Conservation (phyloP, 35 echinoderm and acorn worm species). For the Ptychodera flava region DNA sequence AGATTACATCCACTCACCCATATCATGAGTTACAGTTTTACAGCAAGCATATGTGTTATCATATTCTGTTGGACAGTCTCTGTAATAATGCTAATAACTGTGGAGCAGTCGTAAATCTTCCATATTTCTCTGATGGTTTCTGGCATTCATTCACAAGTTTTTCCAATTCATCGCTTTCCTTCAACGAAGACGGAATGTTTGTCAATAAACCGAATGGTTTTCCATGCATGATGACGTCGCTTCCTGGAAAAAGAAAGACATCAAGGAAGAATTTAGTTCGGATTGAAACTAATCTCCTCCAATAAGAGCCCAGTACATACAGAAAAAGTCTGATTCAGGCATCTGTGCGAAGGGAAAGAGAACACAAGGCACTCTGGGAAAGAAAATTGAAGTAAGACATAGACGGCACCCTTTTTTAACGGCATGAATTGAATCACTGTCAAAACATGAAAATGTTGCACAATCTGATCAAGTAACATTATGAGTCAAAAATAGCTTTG, state of each 20-base stretch:
- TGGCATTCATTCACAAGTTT: conserved; percentile 54
- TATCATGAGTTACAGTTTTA: too few species aligned
- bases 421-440: not conserved
- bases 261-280: not conserved
- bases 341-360: too few species aligned
- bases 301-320: not conserved
- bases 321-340: not conserved
- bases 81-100: conserved; percentile 38
- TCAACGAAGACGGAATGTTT: conserved; percentile 47
- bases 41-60: too few species aligned
- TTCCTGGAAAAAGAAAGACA: not conserved
- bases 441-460: too few species aligned
- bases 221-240: not conserved
- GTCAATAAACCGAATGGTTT: conserved; percentile 51
- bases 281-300: not conserved
- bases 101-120: conserved; percentile 55
- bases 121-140: conserved; percentile 37
- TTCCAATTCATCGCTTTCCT: conserved; percentile 28
- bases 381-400: not conserved
- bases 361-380: not conserved
- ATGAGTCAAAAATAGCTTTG: too few species aligned
- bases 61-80: conserved; percentile 21
- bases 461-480: too few species aligned
- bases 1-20: too few species aligned
- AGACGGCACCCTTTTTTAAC: not conserved